Evolutionary conservation across 2,797 vertebrate genomes (phyloP), one percentile per base, ranked within the genome.

Genomic region (Glossophaga mutica): DNA sequence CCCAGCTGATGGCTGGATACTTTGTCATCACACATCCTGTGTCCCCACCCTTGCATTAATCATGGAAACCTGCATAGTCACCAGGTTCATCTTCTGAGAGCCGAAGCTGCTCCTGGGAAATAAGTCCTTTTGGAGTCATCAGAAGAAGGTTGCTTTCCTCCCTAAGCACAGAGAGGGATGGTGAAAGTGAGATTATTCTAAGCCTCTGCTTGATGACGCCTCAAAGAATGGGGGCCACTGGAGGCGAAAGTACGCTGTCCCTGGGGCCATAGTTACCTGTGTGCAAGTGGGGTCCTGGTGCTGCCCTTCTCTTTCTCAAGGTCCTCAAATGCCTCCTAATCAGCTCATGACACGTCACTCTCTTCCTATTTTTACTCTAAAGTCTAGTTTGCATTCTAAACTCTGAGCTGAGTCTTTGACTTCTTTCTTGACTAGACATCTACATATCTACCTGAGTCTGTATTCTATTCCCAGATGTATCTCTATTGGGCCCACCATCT

Each of bases 181-280:
- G 3, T 48, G 3, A 52, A 68, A 92, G 10, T 32, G 21, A 3
- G 19, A 24, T 46, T 6, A 55, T 26, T 86, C 16, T 65, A 79
- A 79, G 29, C 37, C n/a, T 79, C 86, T 39, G 12, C 32, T 81
- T 81, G 37, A 42, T 1, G 55, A 18, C 12, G 52, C 52, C 85
- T 57, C 21, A 70, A 65, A 78, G 42, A 4, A 12, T 19, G 14
- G 6, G 32, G 62, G 68, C 68, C 68, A n/a, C 22, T 5, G 12
- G 34, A 29, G 22, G 26, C 14, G 2, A 46, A 84, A 84, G 21
- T 2, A 0, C 7, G 5, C 21, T 44, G 11, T 5, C 12, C 15
- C 50, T 24, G 5, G n/a, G 22, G 1, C 16, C 1, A 0, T 0
- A 1, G 68, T n/a, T 26, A 6, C 18, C 0, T 12, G 18, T 14